Conservation (phyloP, 2,113 vertebrate species). For the Ancistrus triradiatus region DNA sequence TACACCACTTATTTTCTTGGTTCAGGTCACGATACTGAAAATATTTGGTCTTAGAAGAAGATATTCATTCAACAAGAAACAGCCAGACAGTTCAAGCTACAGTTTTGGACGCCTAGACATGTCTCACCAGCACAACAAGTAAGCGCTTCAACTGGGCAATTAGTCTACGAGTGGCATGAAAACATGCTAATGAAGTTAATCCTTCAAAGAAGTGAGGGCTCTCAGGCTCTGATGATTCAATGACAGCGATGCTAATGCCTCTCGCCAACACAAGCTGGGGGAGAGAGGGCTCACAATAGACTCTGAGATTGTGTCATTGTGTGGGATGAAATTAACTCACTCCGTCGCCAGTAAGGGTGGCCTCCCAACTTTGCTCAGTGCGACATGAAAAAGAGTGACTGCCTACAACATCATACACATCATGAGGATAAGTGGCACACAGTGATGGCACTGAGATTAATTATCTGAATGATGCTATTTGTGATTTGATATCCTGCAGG, state of each 20-base stretch:
- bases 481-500: constrained; percentile 25
- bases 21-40: too few species aligned
- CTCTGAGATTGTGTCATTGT: constrained; percentile 58
- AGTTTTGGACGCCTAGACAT: constrained; percentile 38
- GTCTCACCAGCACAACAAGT: constrained; percentile 52
- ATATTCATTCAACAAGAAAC: neutral
- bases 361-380: constrained; percentile 60
- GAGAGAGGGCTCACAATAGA: constrained; percentile 44
- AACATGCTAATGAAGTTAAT: constrained; percentile 56
- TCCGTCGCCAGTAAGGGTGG: constrained; percentile 65
- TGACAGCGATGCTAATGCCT: constrained; percentile 50
- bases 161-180: constrained; percentile 50
- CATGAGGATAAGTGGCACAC: constrained; percentile 60
- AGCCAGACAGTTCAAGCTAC: constrained; percentile 13
- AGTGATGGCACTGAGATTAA: constrained; percentile 50
- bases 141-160: constrained; percentile 47
- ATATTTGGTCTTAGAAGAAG: neutral
- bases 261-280: constrained; percentile 44
- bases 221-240: constrained; percentile 49
- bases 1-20: too few species aligned
- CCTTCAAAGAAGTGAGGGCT: constrained; percentile 53
- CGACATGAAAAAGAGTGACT: constrained; percentile 64
- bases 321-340: constrained; percentile 68
- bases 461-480: constrained; percentile 25
- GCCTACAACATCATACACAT: constrained; percentile 63